A percentile compares a stretch with the other conserved stretches of the same genome.
Evolutionary conservation across 2,888 invertebrate species (phyloP).

Genomic region (Ctenicera cuprea): DNA sequence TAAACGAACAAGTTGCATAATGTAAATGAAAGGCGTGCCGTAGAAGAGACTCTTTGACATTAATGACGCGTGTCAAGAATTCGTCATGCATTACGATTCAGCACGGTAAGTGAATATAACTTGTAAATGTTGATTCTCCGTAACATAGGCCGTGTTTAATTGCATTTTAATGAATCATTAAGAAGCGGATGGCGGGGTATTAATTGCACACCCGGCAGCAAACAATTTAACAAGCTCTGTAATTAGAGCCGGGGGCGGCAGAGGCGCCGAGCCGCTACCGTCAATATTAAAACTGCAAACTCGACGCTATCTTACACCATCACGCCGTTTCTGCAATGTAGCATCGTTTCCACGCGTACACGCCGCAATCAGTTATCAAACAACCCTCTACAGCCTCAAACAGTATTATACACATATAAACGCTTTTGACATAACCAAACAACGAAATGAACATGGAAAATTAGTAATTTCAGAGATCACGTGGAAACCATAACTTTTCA

Average conservation of each 20-base stretch:
- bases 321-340: conserved; percentile 31
- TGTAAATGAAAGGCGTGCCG: no score
- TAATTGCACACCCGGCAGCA: conserved; percentile 58
- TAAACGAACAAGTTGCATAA: no score
- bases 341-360: conserved; percentile 39
- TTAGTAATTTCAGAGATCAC: neutral
- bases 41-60: neutral
- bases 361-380: conserved; percentile 39
- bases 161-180: conserved; percentile 68
- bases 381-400: conserved; percentile 10
- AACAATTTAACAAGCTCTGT: conserved; percentile 58
- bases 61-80: neutral
- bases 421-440: conserved; percentile 16
- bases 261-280: conserved; percentile 46
- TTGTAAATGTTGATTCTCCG: conserved; percentile 46
- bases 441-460: conserved; percentile 16
- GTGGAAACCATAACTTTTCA: no score
- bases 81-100: conserved; percentile 34
- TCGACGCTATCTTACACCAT: conserved; percentile 43
- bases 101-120: conserved; percentile 34
- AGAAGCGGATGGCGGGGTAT: conserved; percentile 62
- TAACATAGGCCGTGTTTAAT: conserved; percentile 47
- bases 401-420: conserved; percentile 1
- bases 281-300: conserved; percentile 47
- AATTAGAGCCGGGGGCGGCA: conserved; percentile 55